phyloP scores from a whole-genome alignment of 2,113 vertebrate genomes.

The Dromas ardeola region DNA sequence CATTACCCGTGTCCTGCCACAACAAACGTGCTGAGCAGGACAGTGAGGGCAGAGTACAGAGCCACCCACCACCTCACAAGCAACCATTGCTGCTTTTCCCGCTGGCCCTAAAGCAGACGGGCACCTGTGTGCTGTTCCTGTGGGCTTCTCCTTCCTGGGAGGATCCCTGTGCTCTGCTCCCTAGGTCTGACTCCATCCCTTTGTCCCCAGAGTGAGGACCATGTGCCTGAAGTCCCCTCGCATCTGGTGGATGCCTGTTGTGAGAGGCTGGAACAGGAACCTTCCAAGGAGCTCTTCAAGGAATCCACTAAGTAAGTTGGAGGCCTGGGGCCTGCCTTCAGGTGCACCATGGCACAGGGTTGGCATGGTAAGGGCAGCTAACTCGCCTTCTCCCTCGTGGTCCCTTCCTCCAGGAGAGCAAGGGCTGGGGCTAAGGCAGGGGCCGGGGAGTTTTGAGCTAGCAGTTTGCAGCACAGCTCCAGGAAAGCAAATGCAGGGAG shows the following conservation, averaged over 20 bases:
- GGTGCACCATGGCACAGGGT: accelerated
- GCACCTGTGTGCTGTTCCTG: background rate
- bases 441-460: background rate
- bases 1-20: background rate
- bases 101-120: background rate
- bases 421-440: background rate
- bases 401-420: background rate
- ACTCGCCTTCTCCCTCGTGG: accelerated
- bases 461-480: background rate
- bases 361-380: background rate
- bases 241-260: constrained; percentile 83
- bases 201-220: constrained; percentile 84
- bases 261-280: constrained; percentile 86
- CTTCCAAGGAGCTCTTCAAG: constrained; percentile 96
- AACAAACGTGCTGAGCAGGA: background rate
- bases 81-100: background rate
- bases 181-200: background rate
- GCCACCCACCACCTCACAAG: background rate
- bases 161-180: background rate
- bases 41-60: background rate
- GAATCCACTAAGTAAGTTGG: constrained; percentile 90
- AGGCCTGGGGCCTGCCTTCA: background rate
- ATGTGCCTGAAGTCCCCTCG: constrained; percentile 87
- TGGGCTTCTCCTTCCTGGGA: background rate
- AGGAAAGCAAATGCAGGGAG: background rate